Percentiles rank a stretch among this genome's conserved stretches.
These are phyloP conservation scores for Chloroceryle inda DNA, from an alignment of 2,797 vertebrate genomes.

Conservation along the genomic window DNA sequence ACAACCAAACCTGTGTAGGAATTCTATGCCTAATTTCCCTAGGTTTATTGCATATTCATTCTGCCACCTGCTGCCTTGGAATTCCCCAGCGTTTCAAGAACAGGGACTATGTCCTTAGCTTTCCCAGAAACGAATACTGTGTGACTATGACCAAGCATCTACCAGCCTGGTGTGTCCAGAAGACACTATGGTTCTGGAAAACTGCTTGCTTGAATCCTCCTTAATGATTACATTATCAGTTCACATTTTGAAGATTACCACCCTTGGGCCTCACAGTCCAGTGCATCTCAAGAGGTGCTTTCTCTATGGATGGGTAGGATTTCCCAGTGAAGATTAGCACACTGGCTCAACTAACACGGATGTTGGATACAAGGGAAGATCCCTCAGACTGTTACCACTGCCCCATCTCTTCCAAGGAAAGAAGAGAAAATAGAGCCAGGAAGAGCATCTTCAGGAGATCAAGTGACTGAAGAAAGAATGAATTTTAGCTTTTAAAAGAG, in stretches of 20 bases:
- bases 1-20: background rate
- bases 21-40: background rate
- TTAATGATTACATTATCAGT: background rate
- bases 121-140: background rate
- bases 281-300: background rate
- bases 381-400: background rate
- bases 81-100: background rate
- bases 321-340: fast-evolving
- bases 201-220: background rate
- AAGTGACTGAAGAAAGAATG: background rate
- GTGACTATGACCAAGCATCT: background rate
- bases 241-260: background rate
- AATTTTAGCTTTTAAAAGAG: background rate
- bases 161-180: background rate
- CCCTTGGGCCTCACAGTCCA: too few species aligned
- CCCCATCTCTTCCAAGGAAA: background rate
- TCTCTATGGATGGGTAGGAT: background rate
- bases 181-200: background rate
- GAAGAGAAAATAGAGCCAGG: background rate
- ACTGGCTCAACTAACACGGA: background rate
- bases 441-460: background rate
- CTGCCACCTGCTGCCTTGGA: slow-evolving; percentile 18
- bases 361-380: background rate
- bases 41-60: background rate
- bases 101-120: fast-evolving